Conservation (phyloP, 1,140 invertebrate genomes). For the Hetaerina americana region DNA sequence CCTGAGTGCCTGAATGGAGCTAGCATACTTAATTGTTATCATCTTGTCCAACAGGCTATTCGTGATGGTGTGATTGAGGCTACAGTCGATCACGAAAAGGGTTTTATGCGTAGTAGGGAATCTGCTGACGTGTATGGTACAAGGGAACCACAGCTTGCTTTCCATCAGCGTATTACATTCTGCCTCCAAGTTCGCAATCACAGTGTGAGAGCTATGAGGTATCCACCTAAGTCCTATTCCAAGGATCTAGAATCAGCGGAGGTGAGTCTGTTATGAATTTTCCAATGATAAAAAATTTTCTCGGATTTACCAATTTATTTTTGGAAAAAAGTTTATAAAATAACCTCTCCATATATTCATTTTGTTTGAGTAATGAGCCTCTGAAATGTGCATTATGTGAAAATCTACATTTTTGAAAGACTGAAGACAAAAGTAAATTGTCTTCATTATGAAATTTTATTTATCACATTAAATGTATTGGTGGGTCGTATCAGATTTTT, state of each 20-base stretch:
- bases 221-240: slow-evolving; percentile 96
- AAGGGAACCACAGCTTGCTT: slow-evolving; percentile 88
- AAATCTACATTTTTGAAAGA: background rate
- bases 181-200: slow-evolving; percentile 97
- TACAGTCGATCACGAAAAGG: slow-evolving; percentile 85
- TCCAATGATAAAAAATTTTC: background rate
- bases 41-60: slow-evolving; percentile 53
- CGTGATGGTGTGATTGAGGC: slow-evolving; percentile 98
- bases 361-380: background rate
- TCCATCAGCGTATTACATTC: slow-evolving; percentile 95
- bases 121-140: slow-evolving; percentile 96
- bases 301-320: background rate
- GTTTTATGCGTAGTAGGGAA: slow-evolving; percentile 95
- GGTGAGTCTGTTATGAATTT: slow-evolving; percentile 23
- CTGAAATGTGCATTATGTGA: background rate
- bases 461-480: no score
- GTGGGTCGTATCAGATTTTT: no score
- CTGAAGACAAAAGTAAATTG: background rate
- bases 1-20: no score
- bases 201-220: slow-evolving; percentile 96
- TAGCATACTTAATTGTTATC: slow-evolving; percentile 5
- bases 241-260: slow-evolving; percentile 97
- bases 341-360: no score
- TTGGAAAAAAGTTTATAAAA: no score
- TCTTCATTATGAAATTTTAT: no score